Evolutionary conservation across 2,113 vertebrate species (phyloP).

Genomic region (Lamprotornis superbus): DNA sequence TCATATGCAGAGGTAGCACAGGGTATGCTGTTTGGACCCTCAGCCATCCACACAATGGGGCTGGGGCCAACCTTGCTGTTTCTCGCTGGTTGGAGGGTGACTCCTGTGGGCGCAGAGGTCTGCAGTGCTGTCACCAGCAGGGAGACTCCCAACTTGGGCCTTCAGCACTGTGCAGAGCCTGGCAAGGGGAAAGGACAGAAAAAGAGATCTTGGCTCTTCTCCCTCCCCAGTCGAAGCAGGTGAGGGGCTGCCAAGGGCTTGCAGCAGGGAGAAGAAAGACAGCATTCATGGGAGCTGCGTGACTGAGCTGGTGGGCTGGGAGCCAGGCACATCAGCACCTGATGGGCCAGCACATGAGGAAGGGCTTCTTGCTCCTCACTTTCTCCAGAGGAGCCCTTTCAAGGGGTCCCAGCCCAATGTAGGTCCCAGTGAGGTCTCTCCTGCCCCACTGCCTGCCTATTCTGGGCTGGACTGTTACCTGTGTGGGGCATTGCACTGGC

Average conservation of each 20-base stretch:
- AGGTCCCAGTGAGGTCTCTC: not conserved
- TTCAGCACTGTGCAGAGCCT: not conserved
- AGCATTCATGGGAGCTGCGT: not conserved
- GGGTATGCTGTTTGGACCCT: not conserved
- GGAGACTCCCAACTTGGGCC: not conserved
- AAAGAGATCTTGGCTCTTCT: not conserved
- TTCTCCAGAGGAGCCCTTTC: not conserved
- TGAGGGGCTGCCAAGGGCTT: conserved; percentile 10
- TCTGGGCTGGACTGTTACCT: not conserved
- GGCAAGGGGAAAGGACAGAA: not conserved
- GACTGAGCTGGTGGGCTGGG: not conserved
- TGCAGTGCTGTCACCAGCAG: not conserved
- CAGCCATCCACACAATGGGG: fast-evolving
- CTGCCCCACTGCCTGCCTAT: not conserved
- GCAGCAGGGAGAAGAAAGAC: conserved; percentile 27
- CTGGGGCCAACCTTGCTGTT: not conserved
- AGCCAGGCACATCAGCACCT: conserved; percentile 54
- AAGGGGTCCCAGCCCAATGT: not conserved
- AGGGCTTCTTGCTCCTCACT: not conserved
- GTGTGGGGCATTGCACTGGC: not conserved
- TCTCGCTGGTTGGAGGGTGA: not conserved
- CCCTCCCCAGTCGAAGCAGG: fast-evolving
- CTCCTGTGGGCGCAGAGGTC: not conserved
- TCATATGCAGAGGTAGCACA: fast-evolving
- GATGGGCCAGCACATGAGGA: not conserved